Evolutionary conservation across 2,888 invertebrate genomes (phyloP).

Genomic region (Belgica antarctica): DNA sequence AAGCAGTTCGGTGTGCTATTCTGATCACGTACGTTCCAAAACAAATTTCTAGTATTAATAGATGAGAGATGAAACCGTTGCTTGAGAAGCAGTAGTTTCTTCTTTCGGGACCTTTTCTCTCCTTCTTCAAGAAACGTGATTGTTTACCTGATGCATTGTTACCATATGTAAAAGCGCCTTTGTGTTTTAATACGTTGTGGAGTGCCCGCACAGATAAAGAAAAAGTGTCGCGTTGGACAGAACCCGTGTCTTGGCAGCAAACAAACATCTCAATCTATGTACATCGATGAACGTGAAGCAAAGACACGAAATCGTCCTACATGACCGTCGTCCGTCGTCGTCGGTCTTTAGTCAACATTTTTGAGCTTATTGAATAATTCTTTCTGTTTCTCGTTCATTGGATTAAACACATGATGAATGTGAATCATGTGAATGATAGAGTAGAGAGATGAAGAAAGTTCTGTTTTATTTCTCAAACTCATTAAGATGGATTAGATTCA

Average conservation of each 20-base stretch:
- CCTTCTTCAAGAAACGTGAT: not conserved
- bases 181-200: not conserved
- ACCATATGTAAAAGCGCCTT: not conserved
- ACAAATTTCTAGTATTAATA: slow-evolving; percentile 41
- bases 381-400: slow-evolving; percentile 17
- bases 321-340: too few relatives aligned
- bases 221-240: too few relatives aligned
- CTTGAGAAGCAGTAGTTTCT: slow-evolving; percentile 34
- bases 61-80: slow-evolving; percentile 43
- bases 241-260: too few relatives aligned
- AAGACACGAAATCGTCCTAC: too few relatives aligned
- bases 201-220: too few relatives aligned
- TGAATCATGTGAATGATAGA: slow-evolving; percentile 9
- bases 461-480: slow-evolving; percentile 11
- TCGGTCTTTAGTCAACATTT: slow-evolving; percentile 16
- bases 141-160: slow-evolving; percentile 13
- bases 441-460: not conserved
- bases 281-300: too few relatives aligned
- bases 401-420: slow-evolving; percentile 24
- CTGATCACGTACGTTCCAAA: slow-evolving; percentile 36
- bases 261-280: too few relatives aligned
- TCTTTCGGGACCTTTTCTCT: not conserved
- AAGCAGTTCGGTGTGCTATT: slow-evolving; percentile 3
- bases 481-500: slow-evolving; percentile 23
- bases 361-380: slow-evolving; percentile 30